Evolutionary conservation across 35 echinoderm and acorn worm species (phyloP), one percentile per base, ranked within the genome.

Genomic region (Apostichopus parvimensis): DNA sequence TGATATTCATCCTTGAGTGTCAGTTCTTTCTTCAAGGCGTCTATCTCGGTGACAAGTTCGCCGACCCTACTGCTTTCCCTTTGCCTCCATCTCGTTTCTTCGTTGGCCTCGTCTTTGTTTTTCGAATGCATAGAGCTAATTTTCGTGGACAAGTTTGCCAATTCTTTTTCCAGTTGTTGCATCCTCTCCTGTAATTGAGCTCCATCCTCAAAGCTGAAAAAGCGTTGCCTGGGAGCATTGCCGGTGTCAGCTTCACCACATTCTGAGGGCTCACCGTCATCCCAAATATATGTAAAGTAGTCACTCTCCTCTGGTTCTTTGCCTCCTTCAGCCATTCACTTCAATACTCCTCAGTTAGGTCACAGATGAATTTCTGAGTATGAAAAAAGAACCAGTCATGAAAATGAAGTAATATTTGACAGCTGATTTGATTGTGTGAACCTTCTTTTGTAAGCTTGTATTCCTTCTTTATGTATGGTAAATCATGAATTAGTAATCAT

Each of bases 21-120:
- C 53, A 80, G 53, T 80, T 80, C 78, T 53, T 80, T 80, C 25
- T 34, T 80, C 78, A 80, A 53, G 25, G 22, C 78, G 14, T 80
- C 78, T 14, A 80, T 80, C 78, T 80, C 2, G 11, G 53, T 52
- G 24, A 25, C 34, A n/a, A 80, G 13, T 6, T 80, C 10, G 9
- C 24, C 78, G 53, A 80, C 78, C 14, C 22, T 80, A 8, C 11
- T 8, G 20, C 34, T 26, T 26, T 80, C 11, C 12, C 34, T 26
- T 12, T 12, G 22, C 26, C 53, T 80, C 13, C 9, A 10, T 22
- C 23, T 79, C 21, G 34, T 52, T 22, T 82, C 79, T 57, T 82
- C 79, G 28, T 82, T 82, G 0, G 52, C 53, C 17, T 82, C 79
- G 55, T 82, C 79, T 15, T 82, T 53, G 56, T 26, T 82, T 26